Percentiles rank a stretch among this genome's conserved stretches.
phyloP scores from a whole-genome alignment of 2,113 vertebrate genomes.

The Larimichthys crocea region DNA sequence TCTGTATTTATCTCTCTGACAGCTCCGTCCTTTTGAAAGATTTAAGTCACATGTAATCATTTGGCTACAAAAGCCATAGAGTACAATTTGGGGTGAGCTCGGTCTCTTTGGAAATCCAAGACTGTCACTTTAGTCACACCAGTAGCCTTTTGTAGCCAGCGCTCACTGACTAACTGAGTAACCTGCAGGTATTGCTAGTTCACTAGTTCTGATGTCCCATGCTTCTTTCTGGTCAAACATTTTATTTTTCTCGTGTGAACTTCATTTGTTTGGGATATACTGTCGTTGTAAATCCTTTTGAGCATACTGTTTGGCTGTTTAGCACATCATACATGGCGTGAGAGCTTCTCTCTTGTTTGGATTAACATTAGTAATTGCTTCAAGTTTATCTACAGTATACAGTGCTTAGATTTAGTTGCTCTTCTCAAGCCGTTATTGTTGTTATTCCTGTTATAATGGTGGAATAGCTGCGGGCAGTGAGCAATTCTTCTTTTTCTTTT shows the following conservation, averaged over 20 bases:
- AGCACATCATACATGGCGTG: background rate
- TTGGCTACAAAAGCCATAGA: conserved; percentile 19
- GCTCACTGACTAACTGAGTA: background rate
- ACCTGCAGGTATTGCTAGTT: background rate
- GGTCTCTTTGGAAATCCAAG: background rate
- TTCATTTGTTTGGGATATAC: conserved; percentile 1
- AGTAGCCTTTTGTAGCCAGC: background rate
- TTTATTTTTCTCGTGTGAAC: conserved; percentile 3
- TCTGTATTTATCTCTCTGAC: conserved; percentile 5
- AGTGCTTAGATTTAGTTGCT: conserved; percentile 22
- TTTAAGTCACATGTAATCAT: conserved; percentile 2
- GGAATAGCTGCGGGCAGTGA: conserved; percentile 46
- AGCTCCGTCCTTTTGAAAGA: background rate
- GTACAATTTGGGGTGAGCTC: conserved; percentile 1
- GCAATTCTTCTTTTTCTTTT: conserved; percentile 6
- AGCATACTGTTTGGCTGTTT: background rate
- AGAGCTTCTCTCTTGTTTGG: background rate
- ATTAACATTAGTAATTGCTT: background rate
- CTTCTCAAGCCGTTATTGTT: conserved; percentile 29
- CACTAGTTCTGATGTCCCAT: background rate
- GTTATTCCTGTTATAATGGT: conserved; percentile 21
- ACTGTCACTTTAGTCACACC: conserved; percentile 9
- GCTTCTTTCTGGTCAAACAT: background rate
- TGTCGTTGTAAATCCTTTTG: background rate
- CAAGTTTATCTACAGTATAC: background rate